These are phyloP conservation scores for Poeciliopsis turrubarensis DNA, from an alignment of 2,113 vertebrate genomes.

Conservation along the genomic window DNA sequence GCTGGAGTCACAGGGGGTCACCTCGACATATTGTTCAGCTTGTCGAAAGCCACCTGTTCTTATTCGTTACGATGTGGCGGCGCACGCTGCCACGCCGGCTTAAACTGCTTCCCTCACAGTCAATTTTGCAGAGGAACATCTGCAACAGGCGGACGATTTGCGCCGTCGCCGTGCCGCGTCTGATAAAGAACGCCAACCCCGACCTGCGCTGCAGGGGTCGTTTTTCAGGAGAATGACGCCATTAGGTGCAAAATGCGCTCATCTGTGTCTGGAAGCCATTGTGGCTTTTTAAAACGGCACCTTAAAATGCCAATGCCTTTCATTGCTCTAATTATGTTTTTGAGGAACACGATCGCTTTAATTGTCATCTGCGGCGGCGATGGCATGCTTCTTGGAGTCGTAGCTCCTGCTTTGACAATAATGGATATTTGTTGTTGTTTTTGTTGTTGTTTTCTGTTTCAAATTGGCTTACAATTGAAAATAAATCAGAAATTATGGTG, in stretches of 20 bases:
- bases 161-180: slow-evolving; percentile 30
- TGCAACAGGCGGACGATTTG: slow-evolving; percentile 29
- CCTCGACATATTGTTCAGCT: slow-evolving; percentile 67
- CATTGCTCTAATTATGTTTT: slow-evolving; percentile 18
- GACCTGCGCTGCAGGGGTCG: slow-evolving; percentile 17
- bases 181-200: slow-evolving; percentile 21
- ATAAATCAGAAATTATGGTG: not conserved
- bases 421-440: too few species aligned
- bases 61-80: slow-evolving; percentile 49
- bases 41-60: slow-evolving; percentile 71
- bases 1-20: slow-evolving; percentile 64
- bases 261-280: slow-evolving; percentile 19
- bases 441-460: too few species aligned
- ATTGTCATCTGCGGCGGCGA: slow-evolving; percentile 17
- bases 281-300: slow-evolving; percentile 1
- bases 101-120: slow-evolving; percentile 53
- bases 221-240: slow-evolving; percentile 9
- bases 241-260: not conserved
- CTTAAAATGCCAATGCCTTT: slow-evolving; percentile 3
- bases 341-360: slow-evolving; percentile 21
- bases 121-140: slow-evolving; percentile 51
- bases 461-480: not conserved
- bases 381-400: slow-evolving; percentile 3
- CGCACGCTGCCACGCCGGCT: slow-evolving; percentile 54
- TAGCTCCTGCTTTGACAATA: not conserved